phyloP scores from a whole-genome alignment of 1,140 invertebrate genomes.

The Calliopsis andreniformis region DNA sequence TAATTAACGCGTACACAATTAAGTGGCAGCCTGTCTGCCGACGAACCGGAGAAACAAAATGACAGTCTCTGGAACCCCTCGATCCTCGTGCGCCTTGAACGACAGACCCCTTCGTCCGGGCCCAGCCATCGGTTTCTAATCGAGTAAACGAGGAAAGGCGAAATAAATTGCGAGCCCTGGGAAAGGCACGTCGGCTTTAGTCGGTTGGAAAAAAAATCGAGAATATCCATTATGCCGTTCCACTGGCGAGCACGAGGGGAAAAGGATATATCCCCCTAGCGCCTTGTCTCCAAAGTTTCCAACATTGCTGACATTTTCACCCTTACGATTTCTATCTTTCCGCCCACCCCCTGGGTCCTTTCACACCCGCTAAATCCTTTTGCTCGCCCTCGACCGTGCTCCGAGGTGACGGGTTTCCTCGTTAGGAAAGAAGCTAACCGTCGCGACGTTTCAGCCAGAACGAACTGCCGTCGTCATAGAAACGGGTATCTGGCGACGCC shows the following conservation, averaged over 20 bases:
- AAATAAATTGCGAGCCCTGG: constrained; percentile 5
- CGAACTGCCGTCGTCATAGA: constrained; percentile 68
- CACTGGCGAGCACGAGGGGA: neutral
- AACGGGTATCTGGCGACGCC: constrained; percentile 59
- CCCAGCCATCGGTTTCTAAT: neutral
- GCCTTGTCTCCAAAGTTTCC: constrained; percentile 27
- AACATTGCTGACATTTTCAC: constrained; percentile 41
- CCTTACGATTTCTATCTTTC: constrained; percentile 44
- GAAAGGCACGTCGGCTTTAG: constrained; percentile 1
- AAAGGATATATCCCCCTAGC: neutral
- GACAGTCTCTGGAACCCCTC: neutral
- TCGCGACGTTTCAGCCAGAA: constrained; percentile 61
- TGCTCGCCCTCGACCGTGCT: constrained; percentile 3
- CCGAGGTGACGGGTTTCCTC: constrained; percentile 68
- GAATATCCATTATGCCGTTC: constrained; percentile 33
- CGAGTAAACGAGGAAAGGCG: neutral
- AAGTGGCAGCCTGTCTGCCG: constrained; percentile 13
- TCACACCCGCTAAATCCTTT: constrained; percentile 40
- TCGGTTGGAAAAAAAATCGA: neutral
- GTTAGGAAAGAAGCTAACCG: constrained; percentile 74
- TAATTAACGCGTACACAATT: constrained; percentile 49
- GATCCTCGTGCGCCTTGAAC: no score
- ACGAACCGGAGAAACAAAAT: neutral
- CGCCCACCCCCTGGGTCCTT: neutral
- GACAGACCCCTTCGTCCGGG: no score